Conservation (phyloP, 2,113 vertebrate species). For the Notechis scutatus region DNA sequence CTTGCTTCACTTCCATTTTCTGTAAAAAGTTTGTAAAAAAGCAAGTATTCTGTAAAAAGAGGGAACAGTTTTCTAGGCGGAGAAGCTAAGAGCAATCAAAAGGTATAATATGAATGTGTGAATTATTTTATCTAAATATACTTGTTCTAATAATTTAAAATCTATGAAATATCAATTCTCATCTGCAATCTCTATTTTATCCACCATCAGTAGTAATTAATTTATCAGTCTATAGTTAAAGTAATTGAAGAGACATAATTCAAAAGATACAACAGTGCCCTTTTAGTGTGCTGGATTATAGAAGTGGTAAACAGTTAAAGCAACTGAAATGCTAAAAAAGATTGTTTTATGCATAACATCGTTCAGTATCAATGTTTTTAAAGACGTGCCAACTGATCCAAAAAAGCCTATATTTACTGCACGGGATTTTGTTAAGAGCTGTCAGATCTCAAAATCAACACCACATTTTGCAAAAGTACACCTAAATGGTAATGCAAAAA, state of each 20-base stretch:
- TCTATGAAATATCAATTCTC: not conserved
- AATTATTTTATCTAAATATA: not conserved
- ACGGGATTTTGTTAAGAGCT: not conserved
- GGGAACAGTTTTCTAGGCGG: not conserved
- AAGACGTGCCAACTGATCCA: not conserved
- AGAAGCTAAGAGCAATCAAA: not conserved
- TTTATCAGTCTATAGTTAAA: not conserved
- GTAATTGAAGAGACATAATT: not conserved
- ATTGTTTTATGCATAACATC: not conserved
- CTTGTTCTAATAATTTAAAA: not conserved
- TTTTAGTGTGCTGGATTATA: not conserved
- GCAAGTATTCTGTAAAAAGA: not conserved
- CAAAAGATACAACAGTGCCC: not conserved
- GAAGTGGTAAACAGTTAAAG: not conserved
- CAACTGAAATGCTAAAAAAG: not conserved
- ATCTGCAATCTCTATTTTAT: not conserved
- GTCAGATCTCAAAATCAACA: conserved; percentile 8
- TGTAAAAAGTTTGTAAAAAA: not conserved
- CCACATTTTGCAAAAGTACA: not conserved
- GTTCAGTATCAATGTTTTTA: not conserved
- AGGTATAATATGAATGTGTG: not conserved
- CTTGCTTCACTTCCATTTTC: not conserved
- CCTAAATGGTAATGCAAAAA: not conserved
- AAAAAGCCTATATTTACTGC: not conserved
- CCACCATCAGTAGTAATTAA: not conserved